Percentiles rank a stretch among this genome's conserved stretches.
phyloP scores from a whole-genome alignment of 2,797 vertebrate species.

The Betta splendens region DNA sequence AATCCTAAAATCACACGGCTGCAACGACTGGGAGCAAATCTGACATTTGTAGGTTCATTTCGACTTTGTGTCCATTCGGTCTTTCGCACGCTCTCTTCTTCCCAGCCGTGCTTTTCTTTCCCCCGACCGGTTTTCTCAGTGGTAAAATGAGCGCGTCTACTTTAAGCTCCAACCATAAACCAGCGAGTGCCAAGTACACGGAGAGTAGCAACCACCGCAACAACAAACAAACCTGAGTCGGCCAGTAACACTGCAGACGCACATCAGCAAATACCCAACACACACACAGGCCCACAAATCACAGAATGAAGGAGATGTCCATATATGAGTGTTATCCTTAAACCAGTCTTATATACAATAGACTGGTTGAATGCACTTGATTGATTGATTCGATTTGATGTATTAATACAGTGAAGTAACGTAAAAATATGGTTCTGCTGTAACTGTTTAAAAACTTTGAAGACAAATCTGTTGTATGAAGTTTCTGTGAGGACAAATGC shows the following conservation, averaged over 20 bases:
- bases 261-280: conserved; percentile 14
- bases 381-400: too few relatives aligned
- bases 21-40: background rate
- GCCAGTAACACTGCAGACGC: conserved; percentile 19
- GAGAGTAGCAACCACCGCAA: conserved; percentile 67
- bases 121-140: conserved; percentile 31
- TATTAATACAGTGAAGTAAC: conserved; percentile 44
- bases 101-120: conserved; percentile 39
- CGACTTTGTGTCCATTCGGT: background rate
- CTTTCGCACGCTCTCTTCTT: background rate
- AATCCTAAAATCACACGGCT: background rate
- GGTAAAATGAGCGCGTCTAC: conserved; percentile 58
- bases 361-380: too few relatives aligned
- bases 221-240: conserved; percentile 59
- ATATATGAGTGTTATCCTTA: too few relatives aligned
- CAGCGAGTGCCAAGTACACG: conserved; percentile 73
- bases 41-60: background rate
- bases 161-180: conserved; percentile 74
- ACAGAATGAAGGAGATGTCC: conserved; percentile 4
- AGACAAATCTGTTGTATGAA: conserved; percentile 8
- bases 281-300: conserved; percentile 20
- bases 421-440: conserved; percentile 59
- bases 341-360: too few relatives aligned
- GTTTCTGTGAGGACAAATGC: conserved; percentile 20
- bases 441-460: conserved; percentile 7